These are phyloP conservation scores for Rhinolophus sinicus DNA, from an alignment of 2,113 vertebrate species.

Conservation along the genomic window DNA sequence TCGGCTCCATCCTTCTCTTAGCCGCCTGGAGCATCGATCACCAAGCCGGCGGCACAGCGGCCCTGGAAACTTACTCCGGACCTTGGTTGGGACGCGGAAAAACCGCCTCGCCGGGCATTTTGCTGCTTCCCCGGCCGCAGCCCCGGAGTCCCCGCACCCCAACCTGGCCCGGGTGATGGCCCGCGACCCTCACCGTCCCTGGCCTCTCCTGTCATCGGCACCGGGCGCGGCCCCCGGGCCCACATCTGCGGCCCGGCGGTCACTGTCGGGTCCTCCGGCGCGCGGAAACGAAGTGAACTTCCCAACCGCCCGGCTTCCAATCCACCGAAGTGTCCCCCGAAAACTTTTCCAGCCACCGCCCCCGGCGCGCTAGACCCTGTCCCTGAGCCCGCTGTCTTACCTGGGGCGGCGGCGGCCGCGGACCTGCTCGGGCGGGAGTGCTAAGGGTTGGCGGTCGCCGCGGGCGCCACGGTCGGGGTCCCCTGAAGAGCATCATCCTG, in stretches of 20 bases:
- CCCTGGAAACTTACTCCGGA: not conserved
- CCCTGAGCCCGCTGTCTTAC: not conserved
- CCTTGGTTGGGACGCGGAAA: rapidly evolving
- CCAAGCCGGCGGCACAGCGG: not conserved
- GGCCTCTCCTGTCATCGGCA: not conserved
- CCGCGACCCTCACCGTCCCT: not conserved
- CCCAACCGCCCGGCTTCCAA: not conserved
- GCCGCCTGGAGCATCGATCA: not conserved
- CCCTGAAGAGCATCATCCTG: slow-evolving; percentile 42
- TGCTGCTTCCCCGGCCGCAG: not conserved
- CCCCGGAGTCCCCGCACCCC: not conserved
- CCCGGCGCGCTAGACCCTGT: not conserved
- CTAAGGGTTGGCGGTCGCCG: not conserved
- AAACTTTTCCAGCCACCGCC: slow-evolving; percentile 47
- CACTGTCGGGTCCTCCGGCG: not conserved
- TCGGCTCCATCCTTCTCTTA: rapidly evolving
- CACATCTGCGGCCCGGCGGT: not conserved
- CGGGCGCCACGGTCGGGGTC: not conserved
- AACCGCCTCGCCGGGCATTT: not conserved
- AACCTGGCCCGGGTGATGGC: not conserved
- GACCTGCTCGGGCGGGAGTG: not conserved
- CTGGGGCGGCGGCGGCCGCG: not conserved
- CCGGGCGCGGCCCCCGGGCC: no score
- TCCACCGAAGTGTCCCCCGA: not conserved
- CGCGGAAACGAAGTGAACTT: not conserved